phyloP scores from a whole-genome alignment of 2,888 invertebrate species.

The Endotricha flammealis region DNA sequence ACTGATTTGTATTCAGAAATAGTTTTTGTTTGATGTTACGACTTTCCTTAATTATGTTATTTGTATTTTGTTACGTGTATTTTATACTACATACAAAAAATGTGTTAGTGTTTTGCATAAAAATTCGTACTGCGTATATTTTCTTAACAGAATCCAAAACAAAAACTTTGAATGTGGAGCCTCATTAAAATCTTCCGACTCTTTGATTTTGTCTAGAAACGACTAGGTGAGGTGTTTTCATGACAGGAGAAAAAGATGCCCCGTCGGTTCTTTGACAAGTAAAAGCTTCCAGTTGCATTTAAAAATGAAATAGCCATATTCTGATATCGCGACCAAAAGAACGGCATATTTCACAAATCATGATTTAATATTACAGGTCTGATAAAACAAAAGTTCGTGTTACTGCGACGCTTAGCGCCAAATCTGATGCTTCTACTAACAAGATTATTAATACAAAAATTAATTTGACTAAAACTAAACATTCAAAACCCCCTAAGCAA shows the following conservation, averaged over 20 bases:
- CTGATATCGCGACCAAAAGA: not conserved
- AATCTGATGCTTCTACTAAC: constrained; percentile 25
- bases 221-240: constrained; percentile 50
- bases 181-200: constrained; percentile 76
- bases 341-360: not conserved
- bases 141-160: constrained; percentile 41
- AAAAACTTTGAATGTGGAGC: constrained; percentile 67
- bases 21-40: too few relatives aligned
- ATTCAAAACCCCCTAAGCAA: too few relatives aligned
- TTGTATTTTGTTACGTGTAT: too few relatives aligned
- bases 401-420: constrained; percentile 21
- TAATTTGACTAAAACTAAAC: too few relatives aligned
- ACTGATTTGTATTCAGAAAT: too few relatives aligned
- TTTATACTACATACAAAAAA: too few relatives aligned
- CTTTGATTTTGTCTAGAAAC: constrained; percentile 70
- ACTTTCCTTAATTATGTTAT: too few relatives aligned
- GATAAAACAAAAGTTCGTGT: constrained; percentile 11
- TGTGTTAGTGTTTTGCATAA: constrained; percentile 18
- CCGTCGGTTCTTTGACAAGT: constrained; percentile 36
- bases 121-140: constrained; percentile 23
- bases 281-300: constrained; percentile 36
- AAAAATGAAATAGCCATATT: constrained; percentile 24
- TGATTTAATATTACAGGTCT: constrained; percentile 19
- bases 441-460: too few relatives aligned
- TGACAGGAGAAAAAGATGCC: constrained; percentile 39